Base-by-base conservation (phyloP, 1,140 invertebrate genomes). In the Anoplophora glabripennis region DNA sequence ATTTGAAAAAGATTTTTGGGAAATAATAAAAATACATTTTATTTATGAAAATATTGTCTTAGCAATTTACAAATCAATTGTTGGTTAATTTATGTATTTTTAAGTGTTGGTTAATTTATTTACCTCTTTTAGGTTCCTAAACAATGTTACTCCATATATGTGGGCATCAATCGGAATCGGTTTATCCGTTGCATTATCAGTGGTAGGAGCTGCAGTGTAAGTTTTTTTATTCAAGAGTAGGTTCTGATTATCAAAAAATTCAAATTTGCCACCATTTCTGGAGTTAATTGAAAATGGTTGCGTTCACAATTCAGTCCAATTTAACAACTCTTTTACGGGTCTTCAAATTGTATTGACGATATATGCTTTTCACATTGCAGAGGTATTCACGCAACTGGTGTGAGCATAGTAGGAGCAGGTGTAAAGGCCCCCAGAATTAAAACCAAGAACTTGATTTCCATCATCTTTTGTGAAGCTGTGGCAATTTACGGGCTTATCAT, bases 341-440 rank as follows among this genome's bases (percentile, higher is more conserved):
- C n/a, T n/a, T n/a, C n/a, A n/a, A n/a, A n/a, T n/a, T n/a, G n/a
- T n/a, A n/a, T n/a, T n/a, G 36, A 28, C 21, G 21, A 28, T 3
- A 28, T 28, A n/a, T n/a, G n/a, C n/a, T n/a, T 28, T 28, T 28
- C 21, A 5, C 21, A 35, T 72, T 72, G 64, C 58, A 82, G 80
- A 48, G 97, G 97, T 47, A 99, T 99, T 66, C 93, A 96, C 76
- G 96, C 94, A 28, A 97, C 94, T 18, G 97, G 97, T 58, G 86
- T 89, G 5, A 97, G 93, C 72, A 99, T 99, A 74, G 81, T 99
- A 46, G 97, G 97, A 53, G 97, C 90, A 64, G 97, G 97, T 75
- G 96, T 99, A 0, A 98, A 98, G 81, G 94, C 96, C 14, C 97
- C 97, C 4, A 82, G 97, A 68, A 99, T 99, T 74, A 95, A 98